Conservation (phyloP, 2,888 invertebrate genomes). For the Heliconius sara region DNA sequence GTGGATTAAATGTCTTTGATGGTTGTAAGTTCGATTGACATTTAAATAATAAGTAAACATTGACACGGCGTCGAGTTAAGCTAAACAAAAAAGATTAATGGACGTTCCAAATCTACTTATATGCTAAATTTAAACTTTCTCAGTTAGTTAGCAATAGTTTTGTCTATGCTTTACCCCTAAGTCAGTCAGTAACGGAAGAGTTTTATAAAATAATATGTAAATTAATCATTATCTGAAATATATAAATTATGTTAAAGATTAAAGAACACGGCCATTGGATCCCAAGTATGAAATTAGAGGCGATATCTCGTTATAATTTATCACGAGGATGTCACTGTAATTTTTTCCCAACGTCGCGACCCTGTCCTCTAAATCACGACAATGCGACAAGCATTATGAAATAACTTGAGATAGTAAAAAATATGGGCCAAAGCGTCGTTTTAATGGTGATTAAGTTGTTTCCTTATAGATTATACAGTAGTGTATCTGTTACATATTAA, state of each 20-base stretch:
- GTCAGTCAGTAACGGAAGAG: too few species aligned
- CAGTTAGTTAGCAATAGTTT: too few species aligned
- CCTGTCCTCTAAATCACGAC: slow-evolving; percentile 71
- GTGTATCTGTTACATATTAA: too few species aligned
- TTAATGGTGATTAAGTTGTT: slow-evolving; percentile 19
- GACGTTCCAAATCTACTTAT: too few species aligned
- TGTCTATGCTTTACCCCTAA: too few species aligned
- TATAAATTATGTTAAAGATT: neutral
- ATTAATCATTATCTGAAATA: neutral
- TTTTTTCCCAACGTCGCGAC: slow-evolving; percentile 68
- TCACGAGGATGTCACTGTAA: slow-evolving; percentile 68
- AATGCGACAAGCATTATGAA: slow-evolving; percentile 76
- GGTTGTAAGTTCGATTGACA: neutral
- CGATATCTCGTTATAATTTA: slow-evolving; percentile 68
- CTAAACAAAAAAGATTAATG: too few species aligned
- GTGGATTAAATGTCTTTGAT: neutral
- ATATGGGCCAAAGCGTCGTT: slow-evolving; percentile 49
- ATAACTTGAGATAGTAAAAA: slow-evolving; percentile 76
- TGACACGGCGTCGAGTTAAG: neutral
- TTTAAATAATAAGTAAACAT: neutral
- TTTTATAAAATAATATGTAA: neutral
- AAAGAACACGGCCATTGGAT: slow-evolving; percentile 48
- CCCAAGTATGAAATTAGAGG: slow-evolving; percentile 62
- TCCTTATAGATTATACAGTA: neutral
- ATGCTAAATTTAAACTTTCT: too few species aligned